A percentile compares a stretch with the other conserved stretches of the same genome.
phyloP scores from a whole-genome alignment of 2,113 vertebrate genomes.

The Ammodytes marinus region DNA sequence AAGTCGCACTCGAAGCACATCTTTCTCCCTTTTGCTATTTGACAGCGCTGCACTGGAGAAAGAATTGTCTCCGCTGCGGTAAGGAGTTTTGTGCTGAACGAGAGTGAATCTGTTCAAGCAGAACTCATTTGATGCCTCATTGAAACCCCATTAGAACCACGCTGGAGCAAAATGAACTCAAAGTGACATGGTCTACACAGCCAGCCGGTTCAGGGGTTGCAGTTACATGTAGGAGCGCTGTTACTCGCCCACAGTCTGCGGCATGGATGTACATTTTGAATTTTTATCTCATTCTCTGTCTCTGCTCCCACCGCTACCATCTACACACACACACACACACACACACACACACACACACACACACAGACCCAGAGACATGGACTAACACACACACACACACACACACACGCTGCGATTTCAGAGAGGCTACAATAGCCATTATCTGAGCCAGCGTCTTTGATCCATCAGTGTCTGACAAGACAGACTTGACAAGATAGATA shows the following conservation, averaged over 20 bases:
- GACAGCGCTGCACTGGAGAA: constrained; percentile 24
- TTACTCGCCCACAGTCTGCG: constrained; percentile 7
- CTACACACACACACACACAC: background rate
- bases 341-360: background rate
- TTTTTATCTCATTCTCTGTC: constrained; percentile 45
- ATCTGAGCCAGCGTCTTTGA: constrained; percentile 41
- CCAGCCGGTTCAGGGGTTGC: constrained; percentile 4
- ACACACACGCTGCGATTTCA: constrained; percentile 21
- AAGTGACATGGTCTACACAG: constrained; percentile 56
- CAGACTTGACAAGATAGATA: constrained; percentile 50
- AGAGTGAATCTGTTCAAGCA: constrained; percentile 52
- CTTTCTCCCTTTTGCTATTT: constrained; percentile 1
- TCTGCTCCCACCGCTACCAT: background rate
- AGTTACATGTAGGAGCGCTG: background rate
- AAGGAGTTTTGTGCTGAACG: constrained; percentile 58
- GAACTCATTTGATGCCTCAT: constrained; percentile 82
- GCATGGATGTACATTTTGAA: constrained; percentile 21
- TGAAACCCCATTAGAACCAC: constrained; percentile 76
- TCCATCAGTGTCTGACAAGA: constrained; percentile 49
- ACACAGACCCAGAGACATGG: too few species aligned
- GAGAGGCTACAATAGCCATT: constrained; percentile 49
- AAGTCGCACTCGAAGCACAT: background rate
- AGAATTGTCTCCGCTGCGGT: constrained; percentile 41
- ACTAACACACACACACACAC: background rate
- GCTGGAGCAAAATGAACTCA: constrained; percentile 67